Base-by-base conservation (phyloP, 2,113 vertebrate species). In the Equus quagga region DNA sequence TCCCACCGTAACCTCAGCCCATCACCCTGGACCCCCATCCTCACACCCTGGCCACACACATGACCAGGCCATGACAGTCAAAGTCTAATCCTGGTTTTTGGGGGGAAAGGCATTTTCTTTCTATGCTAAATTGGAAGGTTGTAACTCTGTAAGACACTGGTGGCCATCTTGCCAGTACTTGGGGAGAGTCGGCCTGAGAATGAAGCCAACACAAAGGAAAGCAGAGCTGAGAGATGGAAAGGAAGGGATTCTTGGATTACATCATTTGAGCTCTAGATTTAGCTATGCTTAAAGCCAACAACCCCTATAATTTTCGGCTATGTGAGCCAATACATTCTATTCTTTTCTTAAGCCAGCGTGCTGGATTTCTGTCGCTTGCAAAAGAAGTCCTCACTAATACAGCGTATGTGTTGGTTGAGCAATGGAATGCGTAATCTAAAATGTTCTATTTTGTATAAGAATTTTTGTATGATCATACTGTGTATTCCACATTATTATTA, bases 331-430 rank as follows among this genome's bases (percentile, higher is more conserved):
- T 93, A 46, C n/a, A 85, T 58, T 91, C 46, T 92, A 70, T 89
- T 94, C 54, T 94, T 76, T 94, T 70, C 65, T 93, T 89, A 94
- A 95, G 72, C 83, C 18, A 36, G 72, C 78, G 88, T 89, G 23
- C 72, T 80, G 54, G 54, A 97, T 96, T 88, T 97, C 87, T 94
- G 46, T 95, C 72, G n/a, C 72, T 96, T 96, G 24, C 41, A 62
- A 95, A 95, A 95, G 90, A 97, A 81, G 44, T 76, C 41, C n/a
- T 93, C 58, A 84, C 28, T 60, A 93, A 88, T 67, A 67, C 12
- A 51, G 8, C 72, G n/a, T 78, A 28, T 62, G 23, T 83, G 36
- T 80, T 62, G 24, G 26, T 85, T 81, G 44, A 96, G 67, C 62
- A 89, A 85, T 64, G 19, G 11, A 94, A 91, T 64, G 44, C 17